These are phyloP conservation scores for Macrosiphum euphorbiae DNA, from an alignment of 2,888 invertebrate species.

Conservation along the genomic window DNA sequence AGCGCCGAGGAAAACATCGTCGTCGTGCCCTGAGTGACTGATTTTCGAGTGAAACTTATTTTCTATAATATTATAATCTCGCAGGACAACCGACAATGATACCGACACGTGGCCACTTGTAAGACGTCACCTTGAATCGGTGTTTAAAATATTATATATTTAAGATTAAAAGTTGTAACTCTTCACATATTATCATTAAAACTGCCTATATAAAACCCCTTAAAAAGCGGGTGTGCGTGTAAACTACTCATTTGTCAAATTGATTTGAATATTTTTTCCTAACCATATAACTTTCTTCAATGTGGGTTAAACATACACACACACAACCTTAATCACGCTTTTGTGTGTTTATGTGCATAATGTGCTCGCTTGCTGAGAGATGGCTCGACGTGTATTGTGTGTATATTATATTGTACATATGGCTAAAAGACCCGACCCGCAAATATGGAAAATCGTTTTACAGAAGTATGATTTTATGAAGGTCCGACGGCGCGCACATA, in stretches of 20 bases:
- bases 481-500: neutral
- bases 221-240: neutral
- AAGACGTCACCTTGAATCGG: neutral
- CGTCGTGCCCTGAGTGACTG: neutral
- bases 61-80: neutral
- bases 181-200: neutral
- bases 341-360: neutral
- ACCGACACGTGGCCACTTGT: neutral
- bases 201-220: neutral
- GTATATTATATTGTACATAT: neutral
- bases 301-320: neutral
- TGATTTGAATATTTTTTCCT: neutral
- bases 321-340: neutral
- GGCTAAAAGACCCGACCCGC: neutral
- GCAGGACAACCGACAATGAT: neutral
- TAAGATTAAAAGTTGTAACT: neutral
- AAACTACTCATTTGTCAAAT: neutral
- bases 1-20: neutral
- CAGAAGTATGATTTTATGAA: constrained; percentile 4
- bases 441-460: constrained; percentile 9
- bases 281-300: neutral
- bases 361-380: neutral
- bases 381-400: neutral
- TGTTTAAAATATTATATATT: neutral
- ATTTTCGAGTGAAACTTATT: neutral